A percentile compares a stretch with the other conserved stretches of the same genome.
Conservation (phyloP, 2,888 invertebrate genomes). For the Plagodis dolabraria region DNA sequence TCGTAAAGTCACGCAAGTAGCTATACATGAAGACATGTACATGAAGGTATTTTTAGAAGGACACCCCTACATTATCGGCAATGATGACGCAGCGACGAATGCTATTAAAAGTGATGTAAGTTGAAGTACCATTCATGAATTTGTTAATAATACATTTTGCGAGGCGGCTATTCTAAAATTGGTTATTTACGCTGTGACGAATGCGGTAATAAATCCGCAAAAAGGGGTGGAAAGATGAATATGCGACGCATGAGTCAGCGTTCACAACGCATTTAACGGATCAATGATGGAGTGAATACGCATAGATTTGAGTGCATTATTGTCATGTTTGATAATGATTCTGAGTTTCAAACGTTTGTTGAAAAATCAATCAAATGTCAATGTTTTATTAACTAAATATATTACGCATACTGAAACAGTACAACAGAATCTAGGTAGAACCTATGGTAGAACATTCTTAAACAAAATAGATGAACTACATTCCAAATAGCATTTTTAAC, state of each 20-base stretch:
- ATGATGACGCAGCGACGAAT: conserved; percentile 54
- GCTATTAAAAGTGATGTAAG: conserved; percentile 54
- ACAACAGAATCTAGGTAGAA: no score
- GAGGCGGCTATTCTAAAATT: conserved; percentile 53
- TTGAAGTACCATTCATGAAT: conserved; percentile 50
- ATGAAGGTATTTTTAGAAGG: conserved; percentile 37
- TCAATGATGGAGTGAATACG: conserved; percentile 43
- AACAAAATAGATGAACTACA: no score
- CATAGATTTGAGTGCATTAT: conserved; percentile 26
- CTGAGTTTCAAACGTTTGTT: background rate
- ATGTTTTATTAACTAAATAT: no score
- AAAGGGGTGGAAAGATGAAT: conserved; percentile 68
- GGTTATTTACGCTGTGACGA: conserved; percentile 64
- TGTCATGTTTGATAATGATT: conserved; percentile 1
- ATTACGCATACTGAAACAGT: no score
- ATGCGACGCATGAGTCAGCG: conserved; percentile 60
- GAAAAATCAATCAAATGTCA: no score
- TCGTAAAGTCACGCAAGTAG: conserved; percentile 47
- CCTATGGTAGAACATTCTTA: no score
- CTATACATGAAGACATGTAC: no score
- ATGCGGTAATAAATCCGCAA: conserved; percentile 56
- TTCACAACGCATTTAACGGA: conserved; percentile 53
- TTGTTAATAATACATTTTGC: conserved; percentile 54
- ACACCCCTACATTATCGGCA: conserved; percentile 31
- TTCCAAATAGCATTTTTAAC: no score